Base-by-base conservation (phyloP, 1,140 invertebrate genomes). In the Meloidogyne chitwoodi region DNA sequence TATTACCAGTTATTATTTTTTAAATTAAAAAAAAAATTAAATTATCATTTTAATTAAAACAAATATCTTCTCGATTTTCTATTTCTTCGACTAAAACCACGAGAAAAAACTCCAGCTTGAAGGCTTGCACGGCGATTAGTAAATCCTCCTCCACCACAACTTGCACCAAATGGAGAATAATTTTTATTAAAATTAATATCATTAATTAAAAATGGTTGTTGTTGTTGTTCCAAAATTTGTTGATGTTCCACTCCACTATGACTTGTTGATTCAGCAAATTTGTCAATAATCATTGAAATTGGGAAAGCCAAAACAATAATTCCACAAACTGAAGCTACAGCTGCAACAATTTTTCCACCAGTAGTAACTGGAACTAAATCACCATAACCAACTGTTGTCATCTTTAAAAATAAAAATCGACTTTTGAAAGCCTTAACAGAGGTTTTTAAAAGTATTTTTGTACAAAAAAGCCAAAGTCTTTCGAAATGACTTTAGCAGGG, bases 301-400 rank as follows among this genome's bases (percentile, higher is more conserved):
- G 83, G 83, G 41, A 84, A 84, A 1, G 83, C 83, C 34, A 77
- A 62, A 19, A 76, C 81, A 56, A 84, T 84, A 38, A 84, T 84
- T 12, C 83, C 83, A 65, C 83, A 84, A 19, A 84, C 83, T 14
- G 65, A 72, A 27, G 83, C 83, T 48, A 83, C 68, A 14, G 83
- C 84, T 14, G 81, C 76, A 6, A 77, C 78, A 14, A 86, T 64
- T 68, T 84, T 74, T 14, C 68, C 68, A 31, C 77, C 77, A 31
- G 81, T 80, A 31, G 84, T 86, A 10, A 88, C 81, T 71, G 82
- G 83, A 27, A 84, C 93, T 93, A 96, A 94, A 90, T 97, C 95
- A 89, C 95, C 95, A 91, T 97, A 97, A 88, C 79, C 75, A 27
- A 80, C 78, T 2, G 81, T 81, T 26, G 81, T 81, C 81, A 83